Conservation (phyloP, 2,888 invertebrate species). For the Rhogogaster chlorosoma region DNA sequence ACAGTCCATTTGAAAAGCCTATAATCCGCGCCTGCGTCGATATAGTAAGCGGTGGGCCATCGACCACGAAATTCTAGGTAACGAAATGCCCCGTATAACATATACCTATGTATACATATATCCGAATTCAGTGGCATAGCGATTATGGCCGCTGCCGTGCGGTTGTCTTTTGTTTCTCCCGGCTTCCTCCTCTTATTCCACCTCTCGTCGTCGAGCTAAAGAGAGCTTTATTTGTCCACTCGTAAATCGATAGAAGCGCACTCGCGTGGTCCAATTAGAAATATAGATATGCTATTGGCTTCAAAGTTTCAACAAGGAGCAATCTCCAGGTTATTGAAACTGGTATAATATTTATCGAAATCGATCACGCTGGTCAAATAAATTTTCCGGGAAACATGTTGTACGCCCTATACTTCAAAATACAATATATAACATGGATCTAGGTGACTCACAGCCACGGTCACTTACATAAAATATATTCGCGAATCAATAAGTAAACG, state of each 20-base stretch:
- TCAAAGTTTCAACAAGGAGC: background rate
- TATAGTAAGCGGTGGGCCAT: background rate
- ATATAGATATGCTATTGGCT: background rate
- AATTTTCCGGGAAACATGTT: background rate
- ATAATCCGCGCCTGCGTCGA: constrained; percentile 27
- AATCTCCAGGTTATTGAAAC: background rate
- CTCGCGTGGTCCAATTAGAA: background rate
- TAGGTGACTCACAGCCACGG: background rate
- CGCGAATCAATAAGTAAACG: background rate
- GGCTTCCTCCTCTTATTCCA: background rate
- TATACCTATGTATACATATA: background rate
- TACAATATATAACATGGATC: background rate
- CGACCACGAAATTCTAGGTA: constrained; percentile 29
- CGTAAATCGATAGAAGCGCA: constrained; percentile 2
- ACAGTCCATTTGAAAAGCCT: background rate
- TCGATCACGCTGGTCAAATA: background rate
- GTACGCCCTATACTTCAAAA: background rate
- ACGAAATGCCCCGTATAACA: background rate
- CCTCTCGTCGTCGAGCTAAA: background rate
- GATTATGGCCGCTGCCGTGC: background rate
- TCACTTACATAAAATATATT: background rate
- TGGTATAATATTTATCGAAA: background rate
- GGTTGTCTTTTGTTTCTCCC: constrained; percentile 5
- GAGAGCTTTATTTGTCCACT: constrained; percentile 10
- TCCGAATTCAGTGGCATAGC: constrained; percentile 13